Conservation (phyloP, 1,140 invertebrate species). For the Bombus consobrinus region DNA sequence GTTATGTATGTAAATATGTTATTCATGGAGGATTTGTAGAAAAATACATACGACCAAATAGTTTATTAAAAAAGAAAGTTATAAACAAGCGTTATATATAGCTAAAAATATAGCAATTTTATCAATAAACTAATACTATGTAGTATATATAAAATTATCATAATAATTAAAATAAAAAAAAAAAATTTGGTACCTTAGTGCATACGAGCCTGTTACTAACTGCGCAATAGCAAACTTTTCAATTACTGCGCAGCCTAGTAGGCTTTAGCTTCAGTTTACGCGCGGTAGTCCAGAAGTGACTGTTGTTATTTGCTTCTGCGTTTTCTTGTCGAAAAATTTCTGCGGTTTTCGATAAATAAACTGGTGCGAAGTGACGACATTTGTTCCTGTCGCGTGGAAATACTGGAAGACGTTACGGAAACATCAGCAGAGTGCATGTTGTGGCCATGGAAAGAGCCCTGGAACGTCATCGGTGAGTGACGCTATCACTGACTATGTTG, state of each 20-base stretch:
- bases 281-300: not conserved
- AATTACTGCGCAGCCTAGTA: not conserved
- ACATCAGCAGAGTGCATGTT: slow-evolving; percentile 6
- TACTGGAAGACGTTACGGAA: not conserved
- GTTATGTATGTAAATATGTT: not conserved
- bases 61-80: no score
- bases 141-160: not conserved
- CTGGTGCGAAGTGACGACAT: not conserved
- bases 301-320: not conserved
- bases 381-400: not conserved
- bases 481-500: not conserved
- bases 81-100: not conserved
- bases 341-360: not conserved
- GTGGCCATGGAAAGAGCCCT: slow-evolving; percentile 21
- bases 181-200: not conserved
- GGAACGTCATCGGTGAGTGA: slow-evolving; percentile 24
- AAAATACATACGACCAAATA: not conserved
- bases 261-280: slow-evolving; percentile 21
- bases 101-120: not conserved
- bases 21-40: not conserved
- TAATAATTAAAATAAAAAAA: not conserved
- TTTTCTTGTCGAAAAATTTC: not conserved
- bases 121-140: not conserved
- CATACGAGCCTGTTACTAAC: not conserved
- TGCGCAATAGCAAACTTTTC: slow-evolving; percentile 3